Conservation (phyloP, 2,797 vertebrate genomes). For the Anguilla megastoma region DNA sequence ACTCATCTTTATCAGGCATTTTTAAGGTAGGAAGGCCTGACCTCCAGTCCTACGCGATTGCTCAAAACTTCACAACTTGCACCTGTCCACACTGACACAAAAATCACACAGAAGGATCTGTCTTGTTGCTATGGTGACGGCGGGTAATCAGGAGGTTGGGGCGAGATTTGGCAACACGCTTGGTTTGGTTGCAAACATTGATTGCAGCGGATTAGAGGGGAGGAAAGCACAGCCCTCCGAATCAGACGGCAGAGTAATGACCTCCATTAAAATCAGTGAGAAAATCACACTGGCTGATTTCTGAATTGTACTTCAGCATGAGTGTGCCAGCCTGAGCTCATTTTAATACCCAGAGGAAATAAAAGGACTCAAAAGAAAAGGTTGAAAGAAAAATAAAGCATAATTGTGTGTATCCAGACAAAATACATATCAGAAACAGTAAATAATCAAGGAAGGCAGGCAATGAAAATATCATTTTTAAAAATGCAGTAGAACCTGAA, state of each 20-base stretch:
- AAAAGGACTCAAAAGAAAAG: not conserved
- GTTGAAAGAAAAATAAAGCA: not conserved
- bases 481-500: not conserved
- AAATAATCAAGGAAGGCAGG: not conserved
- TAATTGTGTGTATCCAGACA: no score
- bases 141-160: not conserved
- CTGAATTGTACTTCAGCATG: not conserved
- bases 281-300: not conserved
- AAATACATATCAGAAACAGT: not conserved
- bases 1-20: not conserved
- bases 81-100: not conserved
- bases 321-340: not conserved
- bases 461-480: not conserved
- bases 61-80: not conserved
- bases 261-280: conserved; percentile 13
- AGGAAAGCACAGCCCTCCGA: not conserved
- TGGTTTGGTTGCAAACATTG: conserved; percentile 2
- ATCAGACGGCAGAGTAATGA: not conserved
- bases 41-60: not conserved
- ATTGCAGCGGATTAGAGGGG: not conserved
- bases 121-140: not conserved
- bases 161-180: not conserved
- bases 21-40: not conserved
- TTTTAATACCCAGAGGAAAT: not conserved
- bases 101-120: not conserved